Evolutionary conservation across 2,113 vertebrate species (phyloP).

Genomic region (Pristiophorus japonicus): DNA sequence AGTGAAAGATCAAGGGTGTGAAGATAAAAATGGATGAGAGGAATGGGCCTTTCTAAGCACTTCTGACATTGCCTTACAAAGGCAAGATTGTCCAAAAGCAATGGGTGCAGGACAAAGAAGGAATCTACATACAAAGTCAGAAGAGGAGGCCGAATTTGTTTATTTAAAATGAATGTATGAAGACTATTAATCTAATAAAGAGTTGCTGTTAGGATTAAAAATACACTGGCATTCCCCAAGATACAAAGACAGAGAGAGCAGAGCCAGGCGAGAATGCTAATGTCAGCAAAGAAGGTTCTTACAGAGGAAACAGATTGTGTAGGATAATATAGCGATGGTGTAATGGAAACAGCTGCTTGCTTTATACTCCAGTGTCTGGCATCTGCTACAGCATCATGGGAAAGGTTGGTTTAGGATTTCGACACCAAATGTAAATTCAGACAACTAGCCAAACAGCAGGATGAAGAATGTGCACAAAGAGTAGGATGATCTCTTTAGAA

Average conservation of each 20-base stretch:
- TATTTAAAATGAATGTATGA: background rate
- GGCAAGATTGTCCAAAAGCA: constrained; percentile 13
- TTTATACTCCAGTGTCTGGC: constrained; percentile 46
- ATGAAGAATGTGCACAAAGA: constrained; percentile 20
- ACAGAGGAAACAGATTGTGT: constrained; percentile 41
- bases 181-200: constrained; percentile 24
- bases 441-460: constrained; percentile 40
- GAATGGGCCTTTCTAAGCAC: background rate
- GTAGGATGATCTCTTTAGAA: constrained; percentile 7
- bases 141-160: background rate
- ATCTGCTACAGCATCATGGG: constrained; percentile 46
- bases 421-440: constrained; percentile 47
- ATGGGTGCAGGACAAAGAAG: background rate
- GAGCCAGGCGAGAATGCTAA: constrained; percentile 10
- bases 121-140: background rate
- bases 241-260: background rate
- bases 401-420: constrained; percentile 49
- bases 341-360: constrained; percentile 53
- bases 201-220: background rate
- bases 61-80: constrained; percentile 26
- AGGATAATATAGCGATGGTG: constrained; percentile 44
- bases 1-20: constrained; percentile 12
- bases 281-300: constrained; percentile 1
- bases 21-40: constrained; percentile 9
- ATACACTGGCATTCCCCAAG: background rate